Evolutionary conservation across 2,113 vertebrate genomes (phyloP), one percentile per base, ranked within the genome.

Genomic region (Cryptoleucopteryx plumbea): DNA sequence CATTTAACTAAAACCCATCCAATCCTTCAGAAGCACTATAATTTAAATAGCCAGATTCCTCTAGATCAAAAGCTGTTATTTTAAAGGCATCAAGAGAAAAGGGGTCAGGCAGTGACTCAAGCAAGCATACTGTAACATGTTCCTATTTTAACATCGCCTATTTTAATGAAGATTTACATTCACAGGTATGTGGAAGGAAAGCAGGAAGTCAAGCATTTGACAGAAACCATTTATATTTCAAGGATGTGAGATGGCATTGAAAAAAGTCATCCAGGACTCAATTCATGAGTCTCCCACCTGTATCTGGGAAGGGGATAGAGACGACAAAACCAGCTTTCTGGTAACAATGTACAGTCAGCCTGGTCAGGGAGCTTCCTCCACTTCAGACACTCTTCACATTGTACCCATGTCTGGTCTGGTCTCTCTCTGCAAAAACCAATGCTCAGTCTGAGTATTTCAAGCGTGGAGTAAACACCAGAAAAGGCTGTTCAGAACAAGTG

Each of bases 331-430:
- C 98, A 99, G 78, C 85, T 97, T 74, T 98, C 98, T 86, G 98
- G 98, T 78, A 97, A 47, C 5, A 67, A 95, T 34, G 93, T 83
- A 50, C 75, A 90, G 68, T 98, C 98, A 86, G 97, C 88, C 26
- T 81, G 68, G 45, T 86, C 71, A 23, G 98, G 97, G 65, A 99
- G 90, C 18, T 97, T 98, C 83, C 98, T 97, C 98, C 98, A 98
- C 82, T 99, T 99, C 81, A 99, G 98, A 96, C 98, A 99, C 9
- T 98, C 98, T 71, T 99, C 98, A 98, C 98, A 98, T 83, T 98
- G 98, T 80, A 98, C 92, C 98, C 98, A 98, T 2, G 74, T 65
- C 71, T 98, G 95, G 84, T 96, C 94, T 79, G 97, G 96, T 78
- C 95, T 88, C 82, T 86, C 93, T 94, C 96, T 96, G 61, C 56